Base-by-base conservation (phyloP, 2,797 vertebrate genomes). In the Aldrovandia affinis region DNA sequence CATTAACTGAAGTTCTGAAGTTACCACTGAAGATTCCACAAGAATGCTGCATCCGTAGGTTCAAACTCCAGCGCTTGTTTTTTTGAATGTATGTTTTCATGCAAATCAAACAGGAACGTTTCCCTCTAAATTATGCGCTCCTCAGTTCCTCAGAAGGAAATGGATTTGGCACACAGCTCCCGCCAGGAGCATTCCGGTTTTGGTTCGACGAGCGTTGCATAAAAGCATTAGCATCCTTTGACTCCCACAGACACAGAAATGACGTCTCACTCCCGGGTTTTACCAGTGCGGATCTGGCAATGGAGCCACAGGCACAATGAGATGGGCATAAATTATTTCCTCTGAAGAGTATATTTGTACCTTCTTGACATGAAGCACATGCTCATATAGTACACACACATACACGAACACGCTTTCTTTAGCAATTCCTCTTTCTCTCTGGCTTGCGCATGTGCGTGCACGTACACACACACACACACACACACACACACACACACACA, bases 391-490 rank as follows among this genome's bases (percentile, higher is more conserved):
- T 44, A 28, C 10, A 4, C 44, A 33, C 28, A 28, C 77, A 44
- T 28, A 78, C 82, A 78, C 57, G 3, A 22, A 36, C 82, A 86
- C 78, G 78, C 78, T 84, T 81, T 83, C 63, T 50, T 70, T 7
- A 33, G 44, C 36, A n/a, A 52, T 77, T 70, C 68, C 81, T 83
- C 81, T 61, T 61, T 75, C 54, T 70, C 65, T 63, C 57, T 44
- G 84, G 61, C 85, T 30, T 14, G 10, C 55, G 30, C 81, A 14
- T 25, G 4, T 77, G 25, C 70, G 59, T 83, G 55, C 65, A 54
- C 44, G 25, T 30, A 33, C 50, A 3, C 44, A 25, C 47, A 75
- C 65, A 10, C 50, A 3, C 50, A 28, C 68, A 14, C 52, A 50
- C 33, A 57, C 52, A 39, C 15, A 22, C 75, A n/a, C 44, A 57